Evolutionary conservation across 2,797 vertebrate species (phyloP).

Genomic region (Champsocephalus gunnari): DNA sequence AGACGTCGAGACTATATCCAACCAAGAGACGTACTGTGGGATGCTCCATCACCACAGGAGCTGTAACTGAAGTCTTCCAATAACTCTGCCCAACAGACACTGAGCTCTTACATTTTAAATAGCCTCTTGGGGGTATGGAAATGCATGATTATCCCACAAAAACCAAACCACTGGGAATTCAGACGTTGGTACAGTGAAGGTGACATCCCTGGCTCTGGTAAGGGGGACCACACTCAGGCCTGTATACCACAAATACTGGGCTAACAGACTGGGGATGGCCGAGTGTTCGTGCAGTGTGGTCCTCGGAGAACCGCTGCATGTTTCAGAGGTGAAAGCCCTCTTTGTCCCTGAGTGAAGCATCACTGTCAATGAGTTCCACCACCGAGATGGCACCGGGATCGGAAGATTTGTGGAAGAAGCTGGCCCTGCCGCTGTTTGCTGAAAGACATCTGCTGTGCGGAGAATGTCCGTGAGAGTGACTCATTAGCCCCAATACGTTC

Average conservation of each 20-base stretch:
- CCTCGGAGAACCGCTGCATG: constrained; percentile 50
- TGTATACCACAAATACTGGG: constrained; percentile 45
- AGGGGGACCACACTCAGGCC: constrained; percentile 70
- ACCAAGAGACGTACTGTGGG: constrained; percentile 40
- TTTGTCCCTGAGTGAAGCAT: constrained; percentile 69
- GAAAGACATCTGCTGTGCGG: constrained; percentile 65
- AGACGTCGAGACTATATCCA: constrained; percentile 10
- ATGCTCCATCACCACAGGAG: constrained; percentile 41
- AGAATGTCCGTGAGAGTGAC: constrained; percentile 60
- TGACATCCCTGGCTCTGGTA: constrained; percentile 78
- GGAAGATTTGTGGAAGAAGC: constrained; percentile 64
- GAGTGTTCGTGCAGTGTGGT: constrained; percentile 65
- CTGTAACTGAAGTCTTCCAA: constrained; percentile 59
- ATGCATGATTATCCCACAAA: constrained; percentile 54
- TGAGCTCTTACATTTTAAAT: constrained; percentile 63
- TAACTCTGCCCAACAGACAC: constrained; percentile 59
- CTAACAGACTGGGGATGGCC: constrained; percentile 45
- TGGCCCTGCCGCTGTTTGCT: constrained; percentile 52
- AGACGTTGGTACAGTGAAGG: constrained; percentile 64
- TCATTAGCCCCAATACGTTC: constrained; percentile 55
- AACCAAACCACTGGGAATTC: constrained; percentile 50
- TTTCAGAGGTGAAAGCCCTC: constrained; percentile 73
- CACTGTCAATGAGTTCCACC: constrained; percentile 53
- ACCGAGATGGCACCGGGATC: constrained; percentile 59
- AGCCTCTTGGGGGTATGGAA: constrained; percentile 45